Evolutionary conservation across 2,113 vertebrate species (phyloP).

Genomic region (Cynopterus brachyotis): DNA sequence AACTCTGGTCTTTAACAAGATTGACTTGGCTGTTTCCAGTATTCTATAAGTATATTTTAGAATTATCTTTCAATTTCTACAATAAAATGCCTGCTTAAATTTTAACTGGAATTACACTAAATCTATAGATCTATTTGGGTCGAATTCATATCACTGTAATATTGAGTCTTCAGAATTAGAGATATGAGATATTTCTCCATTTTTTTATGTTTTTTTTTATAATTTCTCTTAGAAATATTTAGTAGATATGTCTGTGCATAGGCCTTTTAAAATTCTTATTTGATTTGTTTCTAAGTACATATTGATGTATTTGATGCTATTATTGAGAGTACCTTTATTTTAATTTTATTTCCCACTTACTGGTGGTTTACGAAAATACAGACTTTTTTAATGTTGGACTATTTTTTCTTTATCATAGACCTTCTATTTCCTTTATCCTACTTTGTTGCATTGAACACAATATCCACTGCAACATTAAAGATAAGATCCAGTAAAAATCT

Average conservation of each 20-base stretch:
- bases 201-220: neutral
- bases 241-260: neutral
- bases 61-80: neutral
- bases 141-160: neutral
- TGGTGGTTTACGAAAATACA: neutral
- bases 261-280: neutral
- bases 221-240: neutral
- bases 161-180: neutral
- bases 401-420: neutral
- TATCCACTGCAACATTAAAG: neutral
- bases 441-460: neutral
- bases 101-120: neutral
- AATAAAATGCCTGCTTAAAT: neutral
- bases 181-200: neutral
- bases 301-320: neutral
- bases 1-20: neutral
- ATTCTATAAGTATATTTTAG: neutral
- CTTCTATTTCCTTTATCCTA: neutral
- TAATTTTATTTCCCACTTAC: neutral
- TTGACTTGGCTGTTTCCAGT: neutral
- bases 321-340: neutral
- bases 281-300: neutral
- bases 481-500: neutral
- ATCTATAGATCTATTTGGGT: neutral
- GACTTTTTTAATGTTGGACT: neutral